Conservation (phyloP, 2,797 vertebrate species). For the Pogoniulus pusillus region DNA sequence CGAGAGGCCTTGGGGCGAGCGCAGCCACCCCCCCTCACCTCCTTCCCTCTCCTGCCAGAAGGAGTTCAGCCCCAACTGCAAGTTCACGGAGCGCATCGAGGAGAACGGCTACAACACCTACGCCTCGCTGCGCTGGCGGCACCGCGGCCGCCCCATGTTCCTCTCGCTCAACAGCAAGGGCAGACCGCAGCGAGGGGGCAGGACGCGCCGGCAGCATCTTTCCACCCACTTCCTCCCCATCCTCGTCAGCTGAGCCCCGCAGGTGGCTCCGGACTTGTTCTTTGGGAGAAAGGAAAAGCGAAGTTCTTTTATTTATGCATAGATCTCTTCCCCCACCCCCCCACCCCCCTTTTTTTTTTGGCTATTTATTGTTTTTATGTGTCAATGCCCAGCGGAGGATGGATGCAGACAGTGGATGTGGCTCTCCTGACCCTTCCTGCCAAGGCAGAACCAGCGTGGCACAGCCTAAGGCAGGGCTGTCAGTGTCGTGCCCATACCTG, state of each 20-base stretch:
- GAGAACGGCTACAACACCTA: slow-evolving; percentile 97
- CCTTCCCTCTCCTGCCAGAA: slow-evolving; percentile 76
- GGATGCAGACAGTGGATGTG: background rate
- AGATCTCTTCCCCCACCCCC: no score
- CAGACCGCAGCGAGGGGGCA: slow-evolving; percentile 81
- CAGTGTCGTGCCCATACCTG: rapidly evolving
- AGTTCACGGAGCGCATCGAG: slow-evolving; percentile 92
- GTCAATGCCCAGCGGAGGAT: background rate
- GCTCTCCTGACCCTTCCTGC: background rate
- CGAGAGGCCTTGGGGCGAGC: background rate
- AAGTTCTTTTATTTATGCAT: slow-evolving; percentile 10
- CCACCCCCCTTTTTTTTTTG: no score
- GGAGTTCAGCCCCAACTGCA: slow-evolving; percentile 88
- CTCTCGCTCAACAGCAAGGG: slow-evolving; percentile 87
- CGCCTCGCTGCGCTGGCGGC: slow-evolving; percentile 87
- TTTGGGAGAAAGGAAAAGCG: background rate
- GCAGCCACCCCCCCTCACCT: background rate
- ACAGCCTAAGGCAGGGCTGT: background rate
- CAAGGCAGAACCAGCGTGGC: rapidly evolving
- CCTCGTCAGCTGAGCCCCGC: slow-evolving; percentile 77
- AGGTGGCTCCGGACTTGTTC: rapidly evolving
- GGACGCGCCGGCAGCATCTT: slow-evolving; percentile 84
- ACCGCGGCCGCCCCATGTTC: slow-evolving; percentile 89
- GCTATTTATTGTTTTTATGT: slow-evolving; percentile 59
- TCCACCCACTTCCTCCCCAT: slow-evolving; percentile 95